A percentile compares a stretch with the other conserved stretches of the same genome.
phyloP scores from a whole-genome alignment of 2,113 vertebrate species.

The Limanda limanda region DNA sequence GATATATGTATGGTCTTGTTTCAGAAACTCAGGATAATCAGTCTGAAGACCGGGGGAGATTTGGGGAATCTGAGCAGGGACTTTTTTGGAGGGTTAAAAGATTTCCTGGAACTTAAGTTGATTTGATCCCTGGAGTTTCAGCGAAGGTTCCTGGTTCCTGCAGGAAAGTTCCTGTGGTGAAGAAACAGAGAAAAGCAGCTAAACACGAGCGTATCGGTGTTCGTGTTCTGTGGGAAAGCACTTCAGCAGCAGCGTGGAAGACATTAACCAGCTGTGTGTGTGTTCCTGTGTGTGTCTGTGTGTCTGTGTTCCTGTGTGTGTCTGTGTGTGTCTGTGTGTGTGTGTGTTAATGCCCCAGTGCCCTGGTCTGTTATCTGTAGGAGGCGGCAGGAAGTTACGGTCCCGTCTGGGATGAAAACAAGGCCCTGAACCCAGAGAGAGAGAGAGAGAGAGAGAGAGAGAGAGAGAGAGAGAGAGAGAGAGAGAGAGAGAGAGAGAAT shows the following conservation, averaged over 20 bases:
- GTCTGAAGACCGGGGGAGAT: too few relatives aligned
- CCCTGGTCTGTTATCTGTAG: slow-evolving; percentile 44
- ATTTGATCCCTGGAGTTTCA: too few relatives aligned
- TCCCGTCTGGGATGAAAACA: slow-evolving; percentile 38
- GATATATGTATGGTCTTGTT: too few relatives aligned
- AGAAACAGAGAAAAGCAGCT: too few relatives aligned
- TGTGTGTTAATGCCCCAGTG: background rate
- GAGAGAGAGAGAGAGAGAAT: background rate
- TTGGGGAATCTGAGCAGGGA: too few relatives aligned
- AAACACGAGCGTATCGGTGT: background rate
- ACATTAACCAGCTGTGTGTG: slow-evolving; percentile 66
- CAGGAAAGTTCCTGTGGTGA: too few relatives aligned
- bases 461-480: background rate
- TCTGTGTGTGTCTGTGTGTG: slow-evolving; percentile 29
- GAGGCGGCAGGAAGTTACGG: slow-evolving; percentile 53
- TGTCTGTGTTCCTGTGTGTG: background rate
- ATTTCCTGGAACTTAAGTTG: too few relatives aligned
- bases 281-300: background rate
- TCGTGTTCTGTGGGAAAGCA: slow-evolving; percentile 45
- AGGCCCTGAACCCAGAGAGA: slow-evolving; percentile 13
- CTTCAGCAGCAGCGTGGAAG: slow-evolving; percentile 27
- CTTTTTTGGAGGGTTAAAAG: too few relatives aligned
- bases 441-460: background rate
- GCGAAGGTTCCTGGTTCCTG: too few relatives aligned
- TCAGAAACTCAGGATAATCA: too few relatives aligned